Percentiles rank a stretch among this genome's conserved stretches.
These are phyloP conservation scores for Zoanthus sociatus DNA, from an alignment of 92 coral and sea anemone genomes.

Conservation along the genomic window DNA sequence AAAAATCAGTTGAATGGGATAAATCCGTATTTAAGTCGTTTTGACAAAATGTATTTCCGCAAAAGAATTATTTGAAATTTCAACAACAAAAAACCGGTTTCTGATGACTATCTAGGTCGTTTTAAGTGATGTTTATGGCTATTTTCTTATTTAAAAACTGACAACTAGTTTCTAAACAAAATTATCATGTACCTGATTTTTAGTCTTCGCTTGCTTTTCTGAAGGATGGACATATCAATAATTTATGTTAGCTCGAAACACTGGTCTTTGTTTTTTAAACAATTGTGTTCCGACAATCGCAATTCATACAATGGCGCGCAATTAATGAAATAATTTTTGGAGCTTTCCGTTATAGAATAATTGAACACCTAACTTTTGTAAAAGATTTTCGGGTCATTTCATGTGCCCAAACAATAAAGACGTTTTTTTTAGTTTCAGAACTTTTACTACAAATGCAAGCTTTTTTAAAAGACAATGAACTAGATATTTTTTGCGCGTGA, in stretches of 20 bases:
- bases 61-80: not conserved
- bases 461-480: too few species aligned
- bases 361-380: too few species aligned
- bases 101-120: not conserved
- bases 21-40: conserved; percentile 35
- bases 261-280: not conserved
- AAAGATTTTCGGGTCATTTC: too few species aligned
- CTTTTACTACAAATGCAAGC: too few species aligned
- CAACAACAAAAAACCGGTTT: conserved; percentile 1
- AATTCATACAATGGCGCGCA: conserved; percentile 12
- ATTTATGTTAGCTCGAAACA: not conserved
- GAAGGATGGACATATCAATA: not conserved
- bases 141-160: not conserved
- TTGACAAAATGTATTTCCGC: conserved; percentile 5
- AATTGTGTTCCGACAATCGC: conserved; percentile 10
- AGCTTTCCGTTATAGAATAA: not conserved
- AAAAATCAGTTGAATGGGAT: not conserved
- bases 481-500: too few species aligned
- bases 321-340: conserved; percentile 20
- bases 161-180: not conserved
- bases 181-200: not conserved
- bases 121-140: not conserved
- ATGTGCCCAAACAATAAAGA: not conserved
- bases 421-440: too few species aligned
- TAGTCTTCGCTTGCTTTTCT: not conserved